Conservation (phyloP, 2,797 vertebrate genomes). For the Alauda arvensis region DNA sequence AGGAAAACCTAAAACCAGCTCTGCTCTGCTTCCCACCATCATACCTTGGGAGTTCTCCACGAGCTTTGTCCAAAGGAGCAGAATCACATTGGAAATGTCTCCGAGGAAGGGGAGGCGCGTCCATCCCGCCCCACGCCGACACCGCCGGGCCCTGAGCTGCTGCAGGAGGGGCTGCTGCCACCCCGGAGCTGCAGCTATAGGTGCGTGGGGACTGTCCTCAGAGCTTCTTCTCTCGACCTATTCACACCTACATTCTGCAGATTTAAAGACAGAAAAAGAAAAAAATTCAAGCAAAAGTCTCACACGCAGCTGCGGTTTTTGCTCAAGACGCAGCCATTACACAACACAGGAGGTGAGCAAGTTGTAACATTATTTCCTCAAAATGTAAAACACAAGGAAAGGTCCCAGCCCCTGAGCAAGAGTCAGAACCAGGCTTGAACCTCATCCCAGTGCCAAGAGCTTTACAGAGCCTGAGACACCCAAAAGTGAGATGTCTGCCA, state of each 20-base stretch:
- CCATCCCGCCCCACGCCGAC: not conserved
- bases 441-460: fast-evolving
- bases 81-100: conserved; percentile 21
- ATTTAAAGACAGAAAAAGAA: not conserved
- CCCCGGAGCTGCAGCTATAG: conserved; percentile 65
- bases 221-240: conserved; percentile 80
- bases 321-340: fast-evolving
- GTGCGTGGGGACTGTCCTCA: conserved; percentile 85
- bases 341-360: fast-evolving
- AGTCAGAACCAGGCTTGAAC: not conserved
- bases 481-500: not conserved
- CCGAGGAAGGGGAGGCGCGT: not conserved
- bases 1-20: not conserved
- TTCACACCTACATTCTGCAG: conserved; percentile 84
- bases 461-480: not conserved
- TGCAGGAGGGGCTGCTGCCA: not conserved
- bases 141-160: conserved; percentile 22
- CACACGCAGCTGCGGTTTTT: fast-evolving
- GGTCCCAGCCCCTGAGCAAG: not conserved
- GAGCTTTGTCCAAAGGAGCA: not conserved
- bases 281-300: not conserved
- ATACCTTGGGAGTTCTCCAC: not conserved
- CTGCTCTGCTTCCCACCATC: not conserved
- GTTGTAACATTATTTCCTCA: not conserved
- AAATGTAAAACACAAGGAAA: not conserved